A percentile compares a stretch with the other conserved stretches of the same genome.
These are phyloP conservation scores for Bufotes viridis DNA, from an alignment of 2,797 vertebrate species.

Conservation along the genomic window DNA sequence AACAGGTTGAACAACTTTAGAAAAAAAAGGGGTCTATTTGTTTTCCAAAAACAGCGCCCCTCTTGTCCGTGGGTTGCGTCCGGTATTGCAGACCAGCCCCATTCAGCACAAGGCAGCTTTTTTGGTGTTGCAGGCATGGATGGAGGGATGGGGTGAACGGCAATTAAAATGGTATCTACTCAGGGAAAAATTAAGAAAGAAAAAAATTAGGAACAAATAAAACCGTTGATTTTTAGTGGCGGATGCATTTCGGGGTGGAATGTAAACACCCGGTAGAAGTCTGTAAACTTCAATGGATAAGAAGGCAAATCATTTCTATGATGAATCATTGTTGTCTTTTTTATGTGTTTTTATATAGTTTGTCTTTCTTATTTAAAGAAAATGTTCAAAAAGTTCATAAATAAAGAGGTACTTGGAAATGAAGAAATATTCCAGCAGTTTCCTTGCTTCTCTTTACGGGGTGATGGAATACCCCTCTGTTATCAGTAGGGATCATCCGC, in stretches of 20 bases:
- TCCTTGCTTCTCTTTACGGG: not conserved
- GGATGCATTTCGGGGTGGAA: not conserved
- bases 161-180: constrained; percentile 21
- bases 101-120: constrained; percentile 7
- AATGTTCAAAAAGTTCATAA: constrained; percentile 14
- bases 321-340: constrained; percentile 2
- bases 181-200: constrained; percentile 24
- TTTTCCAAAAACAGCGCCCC: not conserved
- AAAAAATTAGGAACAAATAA: not conserved
- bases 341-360: constrained; percentile 51
- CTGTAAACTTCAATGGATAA: not conserved
- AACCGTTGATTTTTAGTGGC: not conserved
- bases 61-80: not conserved
- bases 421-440: not conserved
- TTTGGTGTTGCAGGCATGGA: not conserved
- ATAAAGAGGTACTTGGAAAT: constrained; percentile 50
- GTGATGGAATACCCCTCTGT: not conserved
- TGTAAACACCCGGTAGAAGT: not conserved
- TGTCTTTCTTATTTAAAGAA: constrained; percentile 52
- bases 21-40: not conserved
- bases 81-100: not conserved
- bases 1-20: not conserved
- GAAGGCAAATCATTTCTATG: constrained; percentile 27
- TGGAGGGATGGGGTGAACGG: not conserved
- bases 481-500: not conserved